These are phyloP conservation scores for Ptychodera flava DNA, from an alignment of 35 echinoderm and acorn worm genomes.

Conservation along the genomic window DNA sequence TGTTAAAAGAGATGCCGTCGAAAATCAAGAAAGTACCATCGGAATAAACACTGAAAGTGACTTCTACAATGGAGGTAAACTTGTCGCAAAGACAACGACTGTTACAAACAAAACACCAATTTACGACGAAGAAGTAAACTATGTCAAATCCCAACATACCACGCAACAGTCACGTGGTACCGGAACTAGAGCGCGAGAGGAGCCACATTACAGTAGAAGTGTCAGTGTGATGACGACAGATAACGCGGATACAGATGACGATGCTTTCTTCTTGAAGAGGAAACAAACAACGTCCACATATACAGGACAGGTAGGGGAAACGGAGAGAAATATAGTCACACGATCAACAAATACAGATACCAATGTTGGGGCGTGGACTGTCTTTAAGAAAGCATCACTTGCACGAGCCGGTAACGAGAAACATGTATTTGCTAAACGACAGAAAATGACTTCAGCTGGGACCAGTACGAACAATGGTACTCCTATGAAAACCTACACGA, in stretches of 20 bases:
- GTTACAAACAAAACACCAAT: background rate
- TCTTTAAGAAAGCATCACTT: background rate
- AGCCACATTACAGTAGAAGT: background rate
- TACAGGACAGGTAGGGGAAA: background rate
- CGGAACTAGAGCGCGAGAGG: background rate
- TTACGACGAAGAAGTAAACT: background rate
- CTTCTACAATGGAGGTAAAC: background rate
- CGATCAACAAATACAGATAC: background rate
- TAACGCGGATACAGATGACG: background rate
- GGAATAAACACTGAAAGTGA: background rate
- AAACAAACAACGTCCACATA: background rate
- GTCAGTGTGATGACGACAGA: background rate
- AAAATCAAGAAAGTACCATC: background rate
- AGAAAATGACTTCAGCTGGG: background rate
- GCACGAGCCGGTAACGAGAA: background rate
- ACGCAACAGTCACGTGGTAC: background rate
- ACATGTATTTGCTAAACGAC: background rate
- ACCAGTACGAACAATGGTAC: background rate
- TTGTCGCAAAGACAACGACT: background rate
- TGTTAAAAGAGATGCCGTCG: background rate
- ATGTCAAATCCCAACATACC: background rate
- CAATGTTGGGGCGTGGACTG: background rate
- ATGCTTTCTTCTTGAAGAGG: background rate
- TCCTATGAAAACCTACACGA: background rate
- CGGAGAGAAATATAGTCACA: background rate